These are phyloP conservation scores for Pseudorectes ferrugineus DNA, from an alignment of 2,113 vertebrate species.

Conservation along the genomic window DNA sequence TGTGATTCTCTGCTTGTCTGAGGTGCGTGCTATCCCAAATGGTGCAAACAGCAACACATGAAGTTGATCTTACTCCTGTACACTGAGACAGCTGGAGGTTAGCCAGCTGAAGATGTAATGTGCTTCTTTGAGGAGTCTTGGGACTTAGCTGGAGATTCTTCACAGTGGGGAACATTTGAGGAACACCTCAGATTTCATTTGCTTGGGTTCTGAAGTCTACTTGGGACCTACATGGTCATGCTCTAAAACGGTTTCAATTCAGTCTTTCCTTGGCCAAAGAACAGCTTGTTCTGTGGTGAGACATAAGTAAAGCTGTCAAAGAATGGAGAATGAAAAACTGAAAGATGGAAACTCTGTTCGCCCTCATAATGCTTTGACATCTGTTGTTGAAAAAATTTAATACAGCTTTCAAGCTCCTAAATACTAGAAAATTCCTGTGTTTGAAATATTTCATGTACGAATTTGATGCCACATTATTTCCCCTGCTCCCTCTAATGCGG, in stretches of 20 bases:
- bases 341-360: background rate
- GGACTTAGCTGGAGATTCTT: background rate
- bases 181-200: background rate
- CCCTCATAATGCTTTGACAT: background rate
- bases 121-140: background rate
- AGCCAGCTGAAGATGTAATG: background rate
- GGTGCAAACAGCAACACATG: background rate
- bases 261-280: background rate
- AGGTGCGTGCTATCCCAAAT: background rate
- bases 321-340: background rate
- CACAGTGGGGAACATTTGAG: background rate
- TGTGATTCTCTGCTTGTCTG: background rate
- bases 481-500: background rate
- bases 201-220: background rate
- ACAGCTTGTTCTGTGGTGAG: rapidly evolving
- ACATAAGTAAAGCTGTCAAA: background rate
- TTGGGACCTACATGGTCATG: background rate
- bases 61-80: background rate
- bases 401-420: background rate
- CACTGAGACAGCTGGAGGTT: background rate
- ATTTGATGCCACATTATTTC: background rate
- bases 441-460: background rate
- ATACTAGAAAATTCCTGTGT: background rate
- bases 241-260: background rate
- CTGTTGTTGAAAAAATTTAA: background rate